Base-by-base conservation (phyloP, 2,113 vertebrate species). In the Gadus macrocephalus region DNA sequence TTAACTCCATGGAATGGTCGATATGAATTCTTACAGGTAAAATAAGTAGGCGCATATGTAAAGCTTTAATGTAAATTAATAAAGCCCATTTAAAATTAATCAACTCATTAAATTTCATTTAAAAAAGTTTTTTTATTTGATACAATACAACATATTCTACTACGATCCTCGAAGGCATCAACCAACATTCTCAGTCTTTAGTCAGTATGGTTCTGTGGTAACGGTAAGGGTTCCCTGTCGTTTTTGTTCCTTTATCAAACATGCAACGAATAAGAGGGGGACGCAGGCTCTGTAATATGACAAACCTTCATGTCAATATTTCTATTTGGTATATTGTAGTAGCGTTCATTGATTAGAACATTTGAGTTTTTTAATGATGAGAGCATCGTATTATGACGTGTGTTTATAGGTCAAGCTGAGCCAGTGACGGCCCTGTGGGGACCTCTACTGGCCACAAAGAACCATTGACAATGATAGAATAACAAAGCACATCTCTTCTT, bases 71-170 rank as follows among this genome's bases (percentile, higher is more conserved):
- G n/a, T n/a, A 64, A 19, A 35, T 17, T 11, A 28, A 28, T 35
- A 31, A 27, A 35, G 27, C 15, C 9, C 20, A 22, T 8, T 17
- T 35, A 31, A 64, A 17, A 31, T 27, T 25, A 60, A 66, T 80
- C 25, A 12, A 53, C 16, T 19, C 49, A 17, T 19, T 70, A 6
- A 17, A 49, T 81, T 70, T 8, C 17, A 49, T 81, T 89, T 79
- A 74, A 81, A 89, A 91, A 89, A 86, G 67, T 81, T 78, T 67
- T 82, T 91, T 91, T 88, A 90, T 89, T 90, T 83, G 76, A 91
- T 92, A 93, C 90, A 72, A 90, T 91, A 20, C 20, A 20, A 90
- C 90, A 85, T 77, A 79, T 88, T 83, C 72, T 83, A 73, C 66
- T 80, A 81, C 78, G 79, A 25, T 85, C 78, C 83, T 82, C 86